phyloP scores from a whole-genome alignment of 2,888 invertebrate genomes.

The Orthosia gracilis region DNA sequence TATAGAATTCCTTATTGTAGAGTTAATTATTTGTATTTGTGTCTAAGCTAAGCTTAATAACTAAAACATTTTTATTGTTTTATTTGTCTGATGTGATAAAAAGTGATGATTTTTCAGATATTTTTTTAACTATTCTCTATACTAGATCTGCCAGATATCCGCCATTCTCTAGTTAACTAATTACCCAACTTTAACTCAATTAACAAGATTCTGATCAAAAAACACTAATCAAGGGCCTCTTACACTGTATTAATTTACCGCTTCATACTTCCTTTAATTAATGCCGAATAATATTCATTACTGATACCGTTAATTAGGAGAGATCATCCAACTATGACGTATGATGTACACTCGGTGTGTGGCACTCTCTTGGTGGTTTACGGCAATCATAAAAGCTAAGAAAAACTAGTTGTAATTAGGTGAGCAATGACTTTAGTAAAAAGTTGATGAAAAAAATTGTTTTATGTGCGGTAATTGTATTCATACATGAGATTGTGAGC shows the following conservation, averaged over 20 bases:
- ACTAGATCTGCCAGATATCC: not conserved
- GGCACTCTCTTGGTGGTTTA: conserved; percentile 32
- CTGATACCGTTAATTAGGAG: conserved; percentile 37
- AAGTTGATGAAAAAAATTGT: not conserved
- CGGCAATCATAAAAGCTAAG: conserved; percentile 20
- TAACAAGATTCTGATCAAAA: conserved; percentile 2
- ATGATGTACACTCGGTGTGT: conserved; percentile 24
- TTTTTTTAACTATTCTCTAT: not conserved
- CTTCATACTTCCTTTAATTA: conserved; percentile 65
- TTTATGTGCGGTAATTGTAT: not conserved
- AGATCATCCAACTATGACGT: conserved; percentile 28
- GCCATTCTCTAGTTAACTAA: not conserved
- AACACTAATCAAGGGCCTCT: conserved; percentile 21
- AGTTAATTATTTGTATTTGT: too few species aligned
- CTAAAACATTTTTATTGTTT: not conserved
- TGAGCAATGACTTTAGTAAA: conserved; percentile 22
- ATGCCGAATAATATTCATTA: conserved; percentile 67
- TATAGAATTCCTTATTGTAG: too few species aligned
- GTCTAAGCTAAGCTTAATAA: too few species aligned
- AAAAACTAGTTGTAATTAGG: conserved; percentile 26
- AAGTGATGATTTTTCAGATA: not conserved
- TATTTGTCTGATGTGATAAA: too few species aligned
- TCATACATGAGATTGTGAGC: not conserved
- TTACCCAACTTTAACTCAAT: not conserved
- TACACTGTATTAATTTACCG: conserved; percentile 67